A percentile compares a stretch with the other conserved stretches of the same genome.
Conservation (phyloP, 2,113 vertebrate genomes). For the Gallinago undulata region DNA sequence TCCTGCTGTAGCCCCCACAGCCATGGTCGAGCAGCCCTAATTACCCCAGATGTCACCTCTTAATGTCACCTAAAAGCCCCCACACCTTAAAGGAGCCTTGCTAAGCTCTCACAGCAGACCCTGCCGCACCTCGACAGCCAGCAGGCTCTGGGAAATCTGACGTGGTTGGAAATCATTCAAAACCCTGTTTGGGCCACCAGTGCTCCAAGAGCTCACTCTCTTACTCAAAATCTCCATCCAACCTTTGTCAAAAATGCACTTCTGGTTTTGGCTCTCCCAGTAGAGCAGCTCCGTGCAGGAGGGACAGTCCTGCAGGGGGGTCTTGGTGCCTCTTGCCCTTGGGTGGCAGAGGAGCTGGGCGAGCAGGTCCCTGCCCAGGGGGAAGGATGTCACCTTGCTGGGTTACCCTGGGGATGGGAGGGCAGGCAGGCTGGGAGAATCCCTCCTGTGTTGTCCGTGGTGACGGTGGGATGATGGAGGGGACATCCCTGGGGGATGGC, state of each 20-base stretch:
- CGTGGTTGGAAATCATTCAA: neutral
- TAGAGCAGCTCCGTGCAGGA: neutral
- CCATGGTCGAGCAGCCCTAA: neutral
- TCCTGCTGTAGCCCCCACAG: neutral
- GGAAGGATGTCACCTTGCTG: neutral
- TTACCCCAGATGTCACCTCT: neutral
- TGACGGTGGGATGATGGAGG: neutral
- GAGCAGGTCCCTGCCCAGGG: neutral
- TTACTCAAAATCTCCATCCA: rapidly evolving
- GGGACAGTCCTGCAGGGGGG: neutral
- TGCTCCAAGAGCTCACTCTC: neutral
- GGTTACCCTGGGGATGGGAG: neutral
- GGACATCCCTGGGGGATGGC: neutral
- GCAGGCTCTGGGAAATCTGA: neutral
- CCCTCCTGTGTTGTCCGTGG: neutral
- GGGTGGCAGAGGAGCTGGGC: neutral
- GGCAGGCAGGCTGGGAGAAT: neutral
- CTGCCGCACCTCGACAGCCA: neutral
- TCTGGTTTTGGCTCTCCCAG: neutral
- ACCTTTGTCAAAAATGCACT: neutral
- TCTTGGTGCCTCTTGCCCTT: neutral
- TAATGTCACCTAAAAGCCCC: neutral
- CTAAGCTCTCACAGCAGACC: neutral
- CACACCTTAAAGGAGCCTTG: neutral
- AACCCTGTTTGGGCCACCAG: neutral